Conservation (phyloP, 2,888 invertebrate genomes). For the Hyppa rectilinea region DNA sequence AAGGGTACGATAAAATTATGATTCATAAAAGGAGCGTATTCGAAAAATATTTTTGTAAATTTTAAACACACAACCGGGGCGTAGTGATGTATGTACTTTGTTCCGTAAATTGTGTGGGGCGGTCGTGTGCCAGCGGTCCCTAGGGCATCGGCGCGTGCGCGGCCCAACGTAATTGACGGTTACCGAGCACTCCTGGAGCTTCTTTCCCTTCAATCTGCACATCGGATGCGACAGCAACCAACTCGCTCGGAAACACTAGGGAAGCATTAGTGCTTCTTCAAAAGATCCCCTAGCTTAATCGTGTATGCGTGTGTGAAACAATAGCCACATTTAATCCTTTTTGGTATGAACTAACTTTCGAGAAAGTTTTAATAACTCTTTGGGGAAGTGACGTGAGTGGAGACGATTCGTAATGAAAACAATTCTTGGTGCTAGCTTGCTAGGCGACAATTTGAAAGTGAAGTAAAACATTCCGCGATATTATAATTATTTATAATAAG, state of each 20-base stretch:
- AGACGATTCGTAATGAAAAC: too few species aligned
- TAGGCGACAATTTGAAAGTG: neutral
- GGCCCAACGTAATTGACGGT: slow-evolving; percentile 82
- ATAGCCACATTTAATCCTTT: neutral
- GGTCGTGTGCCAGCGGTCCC: slow-evolving; percentile 85
- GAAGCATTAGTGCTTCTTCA: slow-evolving; percentile 70
- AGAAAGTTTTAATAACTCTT: neutral
- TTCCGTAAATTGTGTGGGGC: slow-evolving; percentile 83
- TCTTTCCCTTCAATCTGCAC: slow-evolving; percentile 83
- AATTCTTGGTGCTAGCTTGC: neutral
- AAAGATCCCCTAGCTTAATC: slow-evolving; percentile 47
- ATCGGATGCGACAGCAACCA: slow-evolving; percentile 83
- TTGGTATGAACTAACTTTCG: neutral
- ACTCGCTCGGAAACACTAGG: slow-evolving; percentile 78
- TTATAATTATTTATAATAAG: neutral
- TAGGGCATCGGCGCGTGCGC: slow-evolving; percentile 84
- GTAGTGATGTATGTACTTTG: slow-evolving; percentile 71
- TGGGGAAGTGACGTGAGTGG: too few species aligned
- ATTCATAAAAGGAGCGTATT: slow-evolving; percentile 52
- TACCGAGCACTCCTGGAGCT: slow-evolving; percentile 82
- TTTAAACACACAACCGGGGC: slow-evolving; percentile 65
- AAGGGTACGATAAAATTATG: slow-evolving; percentile 36
- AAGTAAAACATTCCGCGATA: neutral
- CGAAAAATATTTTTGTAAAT: slow-evolving; percentile 65
- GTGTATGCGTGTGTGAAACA: slow-evolving; percentile 24